Percentiles rank a stretch among this genome's conserved stretches.
phyloP scores from a whole-genome alignment of 2,113 vertebrate species.

The Syngnathus typhle region DNA sequence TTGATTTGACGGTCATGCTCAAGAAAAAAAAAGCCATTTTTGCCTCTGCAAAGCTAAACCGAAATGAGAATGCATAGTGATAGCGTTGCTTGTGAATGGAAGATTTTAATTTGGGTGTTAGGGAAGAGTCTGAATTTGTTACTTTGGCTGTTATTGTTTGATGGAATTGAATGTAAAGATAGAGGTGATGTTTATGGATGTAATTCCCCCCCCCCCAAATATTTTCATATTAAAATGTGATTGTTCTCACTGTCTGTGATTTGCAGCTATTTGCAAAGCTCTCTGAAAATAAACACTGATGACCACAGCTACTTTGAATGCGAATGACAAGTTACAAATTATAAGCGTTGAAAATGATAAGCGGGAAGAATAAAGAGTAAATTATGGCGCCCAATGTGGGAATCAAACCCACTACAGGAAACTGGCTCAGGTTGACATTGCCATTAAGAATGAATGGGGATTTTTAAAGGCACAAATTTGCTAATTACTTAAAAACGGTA shows the following conservation, averaged over 20 bases:
- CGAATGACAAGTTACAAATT: no score
- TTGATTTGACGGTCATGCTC: not conserved
- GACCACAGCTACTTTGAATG: no score
- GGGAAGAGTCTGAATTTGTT: conserved; percentile 12
- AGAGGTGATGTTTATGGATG: conserved; percentile 29
- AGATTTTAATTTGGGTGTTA: conserved; percentile 11
- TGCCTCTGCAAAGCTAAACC: not conserved
- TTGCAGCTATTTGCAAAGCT: not conserved
- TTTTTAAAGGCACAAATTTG: no score
- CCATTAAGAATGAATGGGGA: no score
- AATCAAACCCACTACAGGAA: no score
- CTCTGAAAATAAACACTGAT: no score
- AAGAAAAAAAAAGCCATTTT: not conserved
- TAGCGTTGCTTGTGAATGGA: not conserved
- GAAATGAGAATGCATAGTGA: not conserved
- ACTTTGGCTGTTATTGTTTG: conserved; percentile 13
- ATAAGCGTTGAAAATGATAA: no score
- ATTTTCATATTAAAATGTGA: conserved; percentile 52
- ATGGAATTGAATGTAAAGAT: conserved; percentile 54
- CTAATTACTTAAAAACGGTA: no score
- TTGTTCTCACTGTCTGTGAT: not conserved
- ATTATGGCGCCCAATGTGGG: no score
- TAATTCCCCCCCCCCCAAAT: conserved; percentile 60
- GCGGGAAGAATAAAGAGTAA: no score
- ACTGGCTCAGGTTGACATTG: no score